Conservation (phyloP, 1,140 invertebrate species). For the Bombus vancouverensis region DNA sequence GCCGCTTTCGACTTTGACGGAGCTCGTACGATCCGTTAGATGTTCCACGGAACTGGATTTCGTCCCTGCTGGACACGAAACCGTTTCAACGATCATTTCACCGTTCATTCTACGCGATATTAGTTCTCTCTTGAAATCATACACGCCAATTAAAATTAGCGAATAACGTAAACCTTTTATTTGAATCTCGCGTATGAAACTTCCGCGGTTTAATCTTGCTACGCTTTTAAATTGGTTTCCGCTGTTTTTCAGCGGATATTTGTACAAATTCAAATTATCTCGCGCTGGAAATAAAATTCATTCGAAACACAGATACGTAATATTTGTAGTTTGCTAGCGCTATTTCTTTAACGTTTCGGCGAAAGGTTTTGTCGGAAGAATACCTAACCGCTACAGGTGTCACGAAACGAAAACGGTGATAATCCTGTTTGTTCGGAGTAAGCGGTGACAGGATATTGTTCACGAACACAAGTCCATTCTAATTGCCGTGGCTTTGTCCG, state of each 20-base stretch:
- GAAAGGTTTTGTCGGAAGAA: background rate
- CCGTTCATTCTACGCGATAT: background rate
- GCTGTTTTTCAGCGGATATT: background rate
- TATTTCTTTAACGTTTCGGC: too few relatives aligned
- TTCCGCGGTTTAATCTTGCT: background rate
- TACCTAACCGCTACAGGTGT: background rate
- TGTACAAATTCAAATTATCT: background rate
- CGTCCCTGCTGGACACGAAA: background rate
- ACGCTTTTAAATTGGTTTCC: background rate
- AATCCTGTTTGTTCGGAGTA: background rate
- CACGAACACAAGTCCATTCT: background rate
- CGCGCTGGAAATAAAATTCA: background rate
- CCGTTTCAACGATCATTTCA: background rate
- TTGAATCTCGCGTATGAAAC: background rate
- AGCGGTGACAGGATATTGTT: conserved; percentile 11
- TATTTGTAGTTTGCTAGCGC: background rate
- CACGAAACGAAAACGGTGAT: background rate
- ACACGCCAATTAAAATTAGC: background rate
- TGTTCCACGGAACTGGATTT: background rate
- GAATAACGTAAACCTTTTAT: background rate
- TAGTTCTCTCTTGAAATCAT: background rate
- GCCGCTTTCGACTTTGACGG: conserved; percentile 41
- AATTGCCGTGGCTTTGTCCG: conserved; percentile 21
- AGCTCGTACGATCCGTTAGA: conserved; percentile 36
- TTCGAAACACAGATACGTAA: background rate